These are phyloP conservation scores for Drosophila punjabiensis DNA, from an alignment of 1,140 invertebrate genomes.

Conservation along the genomic window DNA sequence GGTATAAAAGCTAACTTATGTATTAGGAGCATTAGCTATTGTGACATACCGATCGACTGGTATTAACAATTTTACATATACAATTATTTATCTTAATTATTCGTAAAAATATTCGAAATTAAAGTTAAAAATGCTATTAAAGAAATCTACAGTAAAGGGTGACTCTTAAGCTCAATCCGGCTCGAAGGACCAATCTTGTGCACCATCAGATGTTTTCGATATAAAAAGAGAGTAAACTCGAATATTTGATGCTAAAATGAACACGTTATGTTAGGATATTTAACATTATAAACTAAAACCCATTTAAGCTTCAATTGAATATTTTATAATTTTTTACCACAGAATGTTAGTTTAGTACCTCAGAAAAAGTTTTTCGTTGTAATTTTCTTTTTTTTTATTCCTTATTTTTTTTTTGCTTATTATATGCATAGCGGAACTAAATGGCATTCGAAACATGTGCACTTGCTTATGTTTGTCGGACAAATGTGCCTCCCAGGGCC, in stretches of 20 bases:
- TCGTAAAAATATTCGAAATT: background rate
- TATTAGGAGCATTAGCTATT: no score
- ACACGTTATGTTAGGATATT: background rate
- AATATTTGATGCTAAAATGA: background rate
- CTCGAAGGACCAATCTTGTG: background rate
- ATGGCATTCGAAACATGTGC: conserved; percentile 79
- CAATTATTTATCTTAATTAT: background rate
- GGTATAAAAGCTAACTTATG: no score
- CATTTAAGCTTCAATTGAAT: no score
- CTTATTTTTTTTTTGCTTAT: background rate
- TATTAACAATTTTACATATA: no score
- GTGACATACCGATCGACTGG: no score
- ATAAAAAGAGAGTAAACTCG: background rate
- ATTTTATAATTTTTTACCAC: background rate
- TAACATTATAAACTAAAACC: no score
- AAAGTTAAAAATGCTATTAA: background rate
- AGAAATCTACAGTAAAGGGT: background rate
- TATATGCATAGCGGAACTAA: conserved; percentile 37
- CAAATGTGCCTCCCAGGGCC: conserved; percentile 17
- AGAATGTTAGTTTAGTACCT: no score
- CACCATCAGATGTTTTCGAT: background rate
- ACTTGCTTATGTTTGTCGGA: conserved; percentile 66
- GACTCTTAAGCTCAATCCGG: background rate
- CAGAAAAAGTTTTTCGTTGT: no score
- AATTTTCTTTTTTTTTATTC: background rate